phyloP scores from a whole-genome alignment of 1,140 invertebrate species.

The Onthophagus taurus region DNA sequence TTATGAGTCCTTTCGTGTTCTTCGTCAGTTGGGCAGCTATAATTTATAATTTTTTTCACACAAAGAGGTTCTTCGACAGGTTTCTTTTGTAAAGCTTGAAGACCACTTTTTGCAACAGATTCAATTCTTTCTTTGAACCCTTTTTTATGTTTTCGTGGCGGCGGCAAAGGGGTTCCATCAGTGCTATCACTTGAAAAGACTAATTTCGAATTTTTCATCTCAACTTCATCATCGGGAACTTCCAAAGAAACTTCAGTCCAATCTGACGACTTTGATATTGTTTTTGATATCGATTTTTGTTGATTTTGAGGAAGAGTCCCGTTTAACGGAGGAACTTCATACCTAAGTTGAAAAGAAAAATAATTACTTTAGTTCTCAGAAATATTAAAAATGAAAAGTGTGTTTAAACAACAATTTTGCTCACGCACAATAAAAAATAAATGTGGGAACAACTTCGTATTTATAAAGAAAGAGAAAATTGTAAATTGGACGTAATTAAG shows the following conservation, averaged over 20 bases:
- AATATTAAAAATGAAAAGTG: background rate
- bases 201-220: slow-evolving; percentile 36
- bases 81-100: slow-evolving; percentile 30
- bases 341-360: slow-evolving; percentile 21
- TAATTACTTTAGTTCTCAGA: background rate
- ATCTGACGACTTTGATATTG: slow-evolving; percentile 40
- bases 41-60: slow-evolving; percentile 32
- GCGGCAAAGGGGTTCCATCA: slow-evolving; percentile 33
- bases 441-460: background rate
- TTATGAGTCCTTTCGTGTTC: slow-evolving; percentile 23
- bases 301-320: slow-evolving; percentile 18
- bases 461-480: background rate
- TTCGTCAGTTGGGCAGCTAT: slow-evolving; percentile 28
- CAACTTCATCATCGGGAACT: slow-evolving; percentile 34
- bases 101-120: slow-evolving; percentile 27
- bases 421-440: slow-evolving; percentile 1
- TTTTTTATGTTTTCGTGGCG: slow-evolving; percentile 30
- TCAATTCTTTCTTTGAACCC: slow-evolving; percentile 29
- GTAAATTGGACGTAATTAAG: background rate
- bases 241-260: slow-evolving; percentile 47
- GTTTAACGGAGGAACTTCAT: slow-evolving; percentile 17
- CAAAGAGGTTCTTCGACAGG: slow-evolving; percentile 31
- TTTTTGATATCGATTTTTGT: slow-evolving; percentile 21
- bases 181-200: slow-evolving; percentile 38
- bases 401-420: background rate